Percentiles rank a stretch among this genome's conserved stretches.
Conservation (phyloP, 2,113 vertebrate species). For the Sander vitreus region DNA sequence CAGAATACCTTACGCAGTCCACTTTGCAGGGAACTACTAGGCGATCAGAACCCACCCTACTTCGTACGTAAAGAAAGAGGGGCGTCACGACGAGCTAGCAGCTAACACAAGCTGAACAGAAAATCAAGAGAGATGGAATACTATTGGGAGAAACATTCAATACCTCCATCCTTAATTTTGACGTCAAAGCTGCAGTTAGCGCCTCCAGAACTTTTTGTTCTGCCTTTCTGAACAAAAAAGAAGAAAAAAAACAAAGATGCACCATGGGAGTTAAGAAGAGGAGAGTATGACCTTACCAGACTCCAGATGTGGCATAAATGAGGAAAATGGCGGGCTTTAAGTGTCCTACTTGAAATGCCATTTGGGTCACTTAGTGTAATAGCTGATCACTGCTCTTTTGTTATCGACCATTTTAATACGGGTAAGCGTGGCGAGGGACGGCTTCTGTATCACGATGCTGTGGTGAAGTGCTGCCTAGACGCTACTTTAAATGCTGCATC, state of each 20-base stretch:
- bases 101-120: neutral
- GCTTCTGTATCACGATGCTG: conserved; percentile 31
- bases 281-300: too few species aligned
- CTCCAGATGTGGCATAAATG: neutral
- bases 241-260: neutral
- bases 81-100: neutral
- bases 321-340: neutral
- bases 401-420: conserved; percentile 42
- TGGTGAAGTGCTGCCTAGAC: conserved; percentile 39
- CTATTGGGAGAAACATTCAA: neutral
- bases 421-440: neutral
- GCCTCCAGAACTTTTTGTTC: neutral
- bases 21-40: too few species aligned
- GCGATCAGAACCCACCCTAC: too few species aligned
- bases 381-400: conserved; percentile 36
- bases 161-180: neutral
- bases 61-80: neutral
- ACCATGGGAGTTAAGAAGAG: neutral
- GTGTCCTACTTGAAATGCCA: conserved; percentile 36
- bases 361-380: conserved; percentile 43
- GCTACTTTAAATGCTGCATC: conserved; percentile 24
- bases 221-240: neutral
- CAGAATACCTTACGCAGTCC: too few species aligned
- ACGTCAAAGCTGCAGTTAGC: neutral
- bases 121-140: neutral